Conservation (phyloP, 2,113 vertebrate species). For the Bubo bubo region DNA sequence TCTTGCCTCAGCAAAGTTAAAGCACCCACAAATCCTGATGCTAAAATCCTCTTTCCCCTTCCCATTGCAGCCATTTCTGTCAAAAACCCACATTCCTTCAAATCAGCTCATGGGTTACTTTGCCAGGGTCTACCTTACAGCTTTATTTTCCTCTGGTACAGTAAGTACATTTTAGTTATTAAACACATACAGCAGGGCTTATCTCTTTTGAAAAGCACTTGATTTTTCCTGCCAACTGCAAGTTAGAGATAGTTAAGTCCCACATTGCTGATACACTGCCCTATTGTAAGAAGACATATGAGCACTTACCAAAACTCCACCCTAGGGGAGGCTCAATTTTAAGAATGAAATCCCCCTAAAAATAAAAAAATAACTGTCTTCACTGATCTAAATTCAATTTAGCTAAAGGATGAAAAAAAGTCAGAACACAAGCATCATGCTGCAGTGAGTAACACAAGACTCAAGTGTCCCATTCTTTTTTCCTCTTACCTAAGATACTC, state of each 20-base stretch:
- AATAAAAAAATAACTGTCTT: not conserved
- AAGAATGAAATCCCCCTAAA: slow-evolving; percentile 95
- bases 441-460: not conserved
- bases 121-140: not conserved
- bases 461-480: not conserved
- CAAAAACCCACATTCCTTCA: not conserved
- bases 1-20: not conserved
- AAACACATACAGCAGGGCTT: not conserved
- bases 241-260: not conserved
- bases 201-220: not conserved
- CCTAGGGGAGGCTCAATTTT: slow-evolving; percentile 97
- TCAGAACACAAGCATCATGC: not conserved
- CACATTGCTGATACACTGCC: not conserved
- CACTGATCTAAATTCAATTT: not conserved
- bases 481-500: not conserved
- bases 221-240: not conserved
- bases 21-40: not conserved
- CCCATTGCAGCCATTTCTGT: not conserved
- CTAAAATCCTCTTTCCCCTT: not conserved
- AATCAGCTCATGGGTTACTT: not conserved
- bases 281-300: not conserved
- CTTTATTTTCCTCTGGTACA: not conserved
- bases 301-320: slow-evolving; percentile 95
- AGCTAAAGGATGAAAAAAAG: not conserved
- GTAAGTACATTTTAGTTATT: not conserved